These are phyloP conservation scores for Pammene aurita DNA, from an alignment of 2,888 invertebrate genomes.

Conservation along the genomic window DNA sequence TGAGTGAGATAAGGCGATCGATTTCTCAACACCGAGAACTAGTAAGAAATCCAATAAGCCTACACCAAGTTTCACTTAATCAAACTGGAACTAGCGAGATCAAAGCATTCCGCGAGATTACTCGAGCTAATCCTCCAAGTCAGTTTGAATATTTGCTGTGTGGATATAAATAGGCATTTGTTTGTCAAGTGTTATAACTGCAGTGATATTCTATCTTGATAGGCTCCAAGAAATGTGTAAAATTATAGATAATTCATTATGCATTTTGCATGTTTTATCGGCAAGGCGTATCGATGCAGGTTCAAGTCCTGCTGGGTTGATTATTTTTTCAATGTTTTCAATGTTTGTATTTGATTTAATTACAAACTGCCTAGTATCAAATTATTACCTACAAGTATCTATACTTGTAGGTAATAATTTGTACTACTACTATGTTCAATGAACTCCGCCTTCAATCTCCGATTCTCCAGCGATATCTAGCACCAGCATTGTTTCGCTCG, in stretches of 20 bases:
- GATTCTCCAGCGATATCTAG: slow-evolving; percentile 9
- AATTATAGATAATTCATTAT: no score
- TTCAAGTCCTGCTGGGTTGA: no score
- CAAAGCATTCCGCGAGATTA: slow-evolving; percentile 23
- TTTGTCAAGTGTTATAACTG: background rate
- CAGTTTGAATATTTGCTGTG: slow-evolving; percentile 10
- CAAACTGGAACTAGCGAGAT: slow-evolving; percentile 32
- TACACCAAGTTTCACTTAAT: slow-evolving; percentile 29
- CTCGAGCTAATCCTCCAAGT: slow-evolving; percentile 23
- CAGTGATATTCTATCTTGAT: no score
- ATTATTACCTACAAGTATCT: no score
- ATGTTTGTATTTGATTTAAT: no score
- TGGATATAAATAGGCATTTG: background rate
- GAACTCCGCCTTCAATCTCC: slow-evolving; percentile 14
- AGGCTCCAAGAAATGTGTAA: no score
- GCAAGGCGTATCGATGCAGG: no score
- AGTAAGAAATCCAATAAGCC: slow-evolving; percentile 32
- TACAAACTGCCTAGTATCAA: no score
- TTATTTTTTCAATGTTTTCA: no score
- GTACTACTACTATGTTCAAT: background rate
- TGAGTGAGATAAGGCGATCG: slow-evolving; percentile 10
- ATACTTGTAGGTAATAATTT: no score
- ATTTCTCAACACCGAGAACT: slow-evolving; percentile 19
- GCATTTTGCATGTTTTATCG: no score
- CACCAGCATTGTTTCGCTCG: slow-evolving; percentile 29